A percentile compares a stretch with the other conserved stretches of the same genome.
phyloP scores from a whole-genome alignment of 1,140 invertebrate genomes.

The Eciton burchellii region DNA sequence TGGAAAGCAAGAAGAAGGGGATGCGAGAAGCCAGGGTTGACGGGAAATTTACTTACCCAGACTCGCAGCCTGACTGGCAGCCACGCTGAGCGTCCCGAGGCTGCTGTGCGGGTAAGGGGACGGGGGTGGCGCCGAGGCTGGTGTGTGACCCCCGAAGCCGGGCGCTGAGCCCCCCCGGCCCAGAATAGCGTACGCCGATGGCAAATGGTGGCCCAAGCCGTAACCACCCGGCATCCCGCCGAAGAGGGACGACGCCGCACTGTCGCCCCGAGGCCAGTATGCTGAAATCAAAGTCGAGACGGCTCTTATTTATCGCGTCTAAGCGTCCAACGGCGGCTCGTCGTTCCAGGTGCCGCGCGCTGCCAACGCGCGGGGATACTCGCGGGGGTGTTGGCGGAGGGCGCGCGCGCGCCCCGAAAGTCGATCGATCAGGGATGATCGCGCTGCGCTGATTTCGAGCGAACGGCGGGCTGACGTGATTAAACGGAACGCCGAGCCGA shows the following conservation, averaged over 20 bases:
- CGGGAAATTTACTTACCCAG: constrained; percentile 87
- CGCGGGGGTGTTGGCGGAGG: no score
- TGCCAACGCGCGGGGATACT: no score
- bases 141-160: constrained; percentile 87
- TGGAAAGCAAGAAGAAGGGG: not conserved
- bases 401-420: no score
- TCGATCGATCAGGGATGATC: not conserved
- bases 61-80: constrained; percentile 92
- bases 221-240: constrained; percentile 86
- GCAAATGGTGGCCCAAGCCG: constrained; percentile 86
- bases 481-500: not conserved
- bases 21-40: not conserved
- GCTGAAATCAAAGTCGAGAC: constrained; percentile 85
- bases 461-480: not conserved
- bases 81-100: constrained; percentile 91
- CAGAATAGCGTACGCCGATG: constrained; percentile 84
- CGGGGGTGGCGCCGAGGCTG: constrained; percentile 84
- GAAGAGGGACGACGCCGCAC: constrained; percentile 84
- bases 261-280: constrained; percentile 88
- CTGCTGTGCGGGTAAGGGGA: constrained; percentile 84
- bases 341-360: no score
- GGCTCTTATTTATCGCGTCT: no score
- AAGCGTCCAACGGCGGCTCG: no score
- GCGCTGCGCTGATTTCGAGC: not conserved
- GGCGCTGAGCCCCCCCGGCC: constrained; percentile 81